Conservation (phyloP, 2,888 invertebrate species). For the Brenthis daphne region DNA sequence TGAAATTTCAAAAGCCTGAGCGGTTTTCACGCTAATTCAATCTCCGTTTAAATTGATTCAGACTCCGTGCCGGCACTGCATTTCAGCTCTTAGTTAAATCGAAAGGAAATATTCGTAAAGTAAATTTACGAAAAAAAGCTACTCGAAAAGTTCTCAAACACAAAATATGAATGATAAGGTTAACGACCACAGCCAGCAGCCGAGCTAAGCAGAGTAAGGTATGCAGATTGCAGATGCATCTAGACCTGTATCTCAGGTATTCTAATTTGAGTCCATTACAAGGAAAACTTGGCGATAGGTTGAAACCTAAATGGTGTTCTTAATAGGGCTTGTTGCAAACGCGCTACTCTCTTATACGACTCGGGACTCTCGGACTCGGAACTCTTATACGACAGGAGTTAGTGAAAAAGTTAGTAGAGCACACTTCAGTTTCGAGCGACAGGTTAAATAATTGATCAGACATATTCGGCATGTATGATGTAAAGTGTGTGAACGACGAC, state of each 20-base stretch:
- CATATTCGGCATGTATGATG: conserved; percentile 2
- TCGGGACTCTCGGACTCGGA: not conserved
- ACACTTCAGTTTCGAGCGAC: conserved; percentile 3
- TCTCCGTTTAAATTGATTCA: not conserved
- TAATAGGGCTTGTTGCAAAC: conserved; percentile 20
- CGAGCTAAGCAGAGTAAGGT: conserved; percentile 5
- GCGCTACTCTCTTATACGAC: not conserved
- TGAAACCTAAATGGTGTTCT: conserved; percentile 24
- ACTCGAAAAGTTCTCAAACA: not conserved
- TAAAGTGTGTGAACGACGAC: conserved; percentile 6
- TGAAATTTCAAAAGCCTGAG: not conserved
- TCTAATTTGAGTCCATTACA: conserved; percentile 29
- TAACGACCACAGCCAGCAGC: conserved; percentile 5
- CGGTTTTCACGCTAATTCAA: not conserved
- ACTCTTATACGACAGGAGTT: not conserved
- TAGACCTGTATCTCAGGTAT: conserved; percentile 30
- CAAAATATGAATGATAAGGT: not conserved
- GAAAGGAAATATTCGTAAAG: no score
- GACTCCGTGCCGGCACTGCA: no score
- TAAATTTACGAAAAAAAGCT: no score
- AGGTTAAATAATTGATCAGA: conserved; percentile 2
- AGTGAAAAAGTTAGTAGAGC: conserved; percentile 1
- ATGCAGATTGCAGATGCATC: conserved; percentile 18
- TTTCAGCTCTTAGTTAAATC: no score
- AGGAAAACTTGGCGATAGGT: conserved; percentile 24